A percentile compares a stretch with the other conserved stretches of the same genome.
Conservation (phyloP, 37 sponge, comb jelly and placozoan species). For the Axinella damicornis region DNA sequence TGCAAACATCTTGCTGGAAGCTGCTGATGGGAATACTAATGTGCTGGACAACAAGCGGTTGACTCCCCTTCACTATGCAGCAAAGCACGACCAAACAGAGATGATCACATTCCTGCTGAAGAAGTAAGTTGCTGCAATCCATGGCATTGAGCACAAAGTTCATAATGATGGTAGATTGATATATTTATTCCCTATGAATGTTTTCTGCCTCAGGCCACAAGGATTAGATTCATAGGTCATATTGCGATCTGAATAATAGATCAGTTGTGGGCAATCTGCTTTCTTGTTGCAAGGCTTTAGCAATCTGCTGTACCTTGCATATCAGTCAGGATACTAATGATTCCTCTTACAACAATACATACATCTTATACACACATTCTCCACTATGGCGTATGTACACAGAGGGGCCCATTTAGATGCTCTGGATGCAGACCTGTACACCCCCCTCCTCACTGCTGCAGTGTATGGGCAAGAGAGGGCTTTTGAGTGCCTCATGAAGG, state of each 20-base stretch:
- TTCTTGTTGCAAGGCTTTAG: too few species aligned
- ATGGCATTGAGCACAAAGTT: too few species aligned
- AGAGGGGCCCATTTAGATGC: conserved; percentile 41
- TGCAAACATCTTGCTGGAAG: conserved; percentile 55
- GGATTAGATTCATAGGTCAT: too few species aligned
- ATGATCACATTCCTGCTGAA: conserved; percentile 76
- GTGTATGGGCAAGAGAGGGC: conserved; percentile 26
- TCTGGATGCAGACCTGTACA: conserved; percentile 31
- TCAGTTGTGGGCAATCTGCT: too few species aligned
- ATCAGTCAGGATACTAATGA: too few species aligned
- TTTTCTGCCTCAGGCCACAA: too few species aligned
- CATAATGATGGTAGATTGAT: not conserved
- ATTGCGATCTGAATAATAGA: too few species aligned
- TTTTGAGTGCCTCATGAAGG: conserved; percentile 26
- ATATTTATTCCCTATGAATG: too few species aligned
- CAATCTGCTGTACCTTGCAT: too few species aligned
- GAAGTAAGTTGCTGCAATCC: conserved; percentile 66
- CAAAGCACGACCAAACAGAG: conserved; percentile 45
- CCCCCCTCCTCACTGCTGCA: conserved; percentile 54
- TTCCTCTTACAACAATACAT: too few species aligned
- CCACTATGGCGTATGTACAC: too few species aligned
- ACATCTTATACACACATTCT: too few species aligned
- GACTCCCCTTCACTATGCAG: conserved; percentile 85
- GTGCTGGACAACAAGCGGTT: conserved; percentile 27
- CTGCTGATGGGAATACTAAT: conserved; percentile 8